A percentile compares a stretch with the other conserved stretches of the same genome.
Conservation (phyloP, 2,797 vertebrate species). For the Pseudochirops cupreus region DNA sequence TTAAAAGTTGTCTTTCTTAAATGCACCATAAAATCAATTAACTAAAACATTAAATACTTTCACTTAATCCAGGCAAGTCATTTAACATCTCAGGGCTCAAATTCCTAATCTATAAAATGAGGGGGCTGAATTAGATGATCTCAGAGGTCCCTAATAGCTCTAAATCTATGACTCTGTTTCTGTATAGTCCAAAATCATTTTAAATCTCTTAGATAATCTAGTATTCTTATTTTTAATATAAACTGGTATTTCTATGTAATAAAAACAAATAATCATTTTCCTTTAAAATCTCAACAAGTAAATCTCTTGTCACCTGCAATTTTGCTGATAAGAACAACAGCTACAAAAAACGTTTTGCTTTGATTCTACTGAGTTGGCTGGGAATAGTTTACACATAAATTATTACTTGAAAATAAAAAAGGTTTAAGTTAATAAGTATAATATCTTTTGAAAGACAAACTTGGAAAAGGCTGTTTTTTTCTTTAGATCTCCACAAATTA, state of each 20-base stretch:
- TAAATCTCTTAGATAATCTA: not conserved
- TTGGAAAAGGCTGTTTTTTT: not conserved
- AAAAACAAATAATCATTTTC: constrained; percentile 27
- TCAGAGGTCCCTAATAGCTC: not conserved
- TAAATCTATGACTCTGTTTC: not conserved
- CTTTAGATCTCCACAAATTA: constrained; percentile 5
- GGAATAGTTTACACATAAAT: not conserved
- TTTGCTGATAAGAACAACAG: constrained; percentile 32
- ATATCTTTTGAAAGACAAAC: constrained; percentile 32
- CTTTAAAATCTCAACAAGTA: constrained; percentile 27
- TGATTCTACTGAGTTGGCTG: constrained; percentile 9
- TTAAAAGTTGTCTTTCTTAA: not conserved
- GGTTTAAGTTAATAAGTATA: constrained; percentile 43
- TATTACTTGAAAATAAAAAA: not conserved
- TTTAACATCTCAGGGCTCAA: not conserved
- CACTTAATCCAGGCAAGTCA: not conserved
- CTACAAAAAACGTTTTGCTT: constrained; percentile 42
- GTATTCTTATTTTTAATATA: not conserved
- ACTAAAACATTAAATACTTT: not conserved
- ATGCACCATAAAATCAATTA: not conserved
- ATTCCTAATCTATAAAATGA: not conserved
- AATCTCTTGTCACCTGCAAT: constrained; percentile 20
- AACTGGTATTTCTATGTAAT: not conserved
- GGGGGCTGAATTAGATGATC: not conserved
- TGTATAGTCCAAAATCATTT: not conserved